Conservation (phyloP, 2,797 vertebrate species). For the Crypturellus tataupa region DNA sequence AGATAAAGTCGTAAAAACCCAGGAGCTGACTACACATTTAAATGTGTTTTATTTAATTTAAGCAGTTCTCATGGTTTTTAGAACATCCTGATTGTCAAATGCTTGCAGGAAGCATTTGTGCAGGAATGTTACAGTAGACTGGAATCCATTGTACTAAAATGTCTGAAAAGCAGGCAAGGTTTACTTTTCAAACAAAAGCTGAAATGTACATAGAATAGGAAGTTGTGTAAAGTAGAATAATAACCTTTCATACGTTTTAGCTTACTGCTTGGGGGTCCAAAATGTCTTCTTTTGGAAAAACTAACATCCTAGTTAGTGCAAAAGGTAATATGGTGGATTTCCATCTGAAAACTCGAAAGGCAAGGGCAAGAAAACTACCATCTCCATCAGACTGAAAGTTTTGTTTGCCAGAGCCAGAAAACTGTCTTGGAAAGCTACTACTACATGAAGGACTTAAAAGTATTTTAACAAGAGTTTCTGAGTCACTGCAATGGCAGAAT, state of each 20-base stretch:
- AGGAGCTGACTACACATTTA: background rate
- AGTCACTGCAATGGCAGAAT: background rate
- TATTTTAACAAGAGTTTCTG: background rate
- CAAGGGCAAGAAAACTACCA: background rate
- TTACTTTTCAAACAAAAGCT: background rate
- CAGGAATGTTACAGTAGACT: background rate
- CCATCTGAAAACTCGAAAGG: background rate
- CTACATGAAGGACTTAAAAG: background rate
- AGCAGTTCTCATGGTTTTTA: background rate
- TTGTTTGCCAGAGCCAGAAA: background rate
- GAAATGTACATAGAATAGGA: background rate
- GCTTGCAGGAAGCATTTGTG: background rate
- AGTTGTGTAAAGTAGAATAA: background rate
- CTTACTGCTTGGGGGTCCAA: background rate
- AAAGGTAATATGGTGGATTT: background rate
- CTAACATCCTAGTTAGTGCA: background rate
- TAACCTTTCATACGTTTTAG: background rate
- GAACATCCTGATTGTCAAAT: background rate
- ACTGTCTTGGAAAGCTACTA: background rate
- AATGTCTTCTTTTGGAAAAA: background rate
- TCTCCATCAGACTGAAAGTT: background rate
- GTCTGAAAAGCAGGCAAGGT: background rate
- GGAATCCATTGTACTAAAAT: background rate
- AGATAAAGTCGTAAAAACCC: background rate
- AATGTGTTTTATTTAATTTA: background rate